Evolutionary conservation across 2,797 vertebrate species (phyloP), one percentile per base, ranked within the genome.

Genomic region (Sparus aurata): DNA sequence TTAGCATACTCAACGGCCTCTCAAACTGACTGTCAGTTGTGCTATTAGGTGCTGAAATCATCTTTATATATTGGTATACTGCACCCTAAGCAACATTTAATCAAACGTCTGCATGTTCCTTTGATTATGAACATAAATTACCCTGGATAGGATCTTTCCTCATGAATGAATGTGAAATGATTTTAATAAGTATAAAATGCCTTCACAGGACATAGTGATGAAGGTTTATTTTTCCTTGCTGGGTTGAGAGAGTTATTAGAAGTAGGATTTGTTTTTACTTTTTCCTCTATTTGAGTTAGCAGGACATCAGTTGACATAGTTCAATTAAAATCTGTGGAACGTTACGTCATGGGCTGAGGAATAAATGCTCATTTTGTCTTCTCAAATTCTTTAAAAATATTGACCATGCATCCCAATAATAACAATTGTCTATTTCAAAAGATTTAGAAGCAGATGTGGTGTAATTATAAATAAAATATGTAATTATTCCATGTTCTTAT

Each of bases 1-100:
- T 66, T 41, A 80, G 53, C 47, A 27, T 64, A 77, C 67, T 86
- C 62, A 55, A 38, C 25, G n/a, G 54, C 41, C 45, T 20, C 77
- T 74, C 64, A 67, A 41, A 61, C 47, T 67, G 79, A 72, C 60
- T 30, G 66, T 30, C 75, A 67, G 2, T 60, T 22, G 45, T n/a
- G 61, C 43, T 52, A 67, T 16, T 22, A 23, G 45, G 2, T 1
- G 8, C 7, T 38, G 38, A 65, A 55, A 64, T 1, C 0, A 17
- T 52, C 3, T 57, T 17, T n/a, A 45, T 11, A 15, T 47, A 27
- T 2, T 46, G 3, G 16, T 38, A 22, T 20, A 38, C 1, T 10
- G 1, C 18, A 58, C 2, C 13, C 55, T 64, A 38, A 47, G 22
- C 11, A 27, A 22, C 0, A 0, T 38, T 43, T 23, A 25, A 41